Evolutionary conservation across 2,113 vertebrate genomes (phyloP).

Genomic region (Anthoscopus minutus): DNA sequence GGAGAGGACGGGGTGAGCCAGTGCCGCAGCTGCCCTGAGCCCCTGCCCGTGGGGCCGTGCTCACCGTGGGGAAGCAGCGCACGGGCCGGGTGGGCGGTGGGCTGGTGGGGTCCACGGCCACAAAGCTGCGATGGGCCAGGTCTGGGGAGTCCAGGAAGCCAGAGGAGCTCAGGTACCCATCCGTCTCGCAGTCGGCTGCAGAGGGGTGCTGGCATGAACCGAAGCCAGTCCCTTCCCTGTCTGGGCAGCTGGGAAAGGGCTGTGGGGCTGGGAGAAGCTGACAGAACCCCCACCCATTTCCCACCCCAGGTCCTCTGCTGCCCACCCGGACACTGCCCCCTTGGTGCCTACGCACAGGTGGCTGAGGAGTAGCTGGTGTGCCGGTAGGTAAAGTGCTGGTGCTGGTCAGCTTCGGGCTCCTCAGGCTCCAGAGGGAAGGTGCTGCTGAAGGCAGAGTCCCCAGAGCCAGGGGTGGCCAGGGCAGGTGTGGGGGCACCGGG

Average conservation of each 20-base stretch:
- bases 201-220: not conserved
- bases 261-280: not conserved
- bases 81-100: constrained; percentile 58
- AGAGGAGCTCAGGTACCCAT: constrained; percentile 89
- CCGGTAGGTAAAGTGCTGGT: constrained; percentile 79
- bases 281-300: accelerated
- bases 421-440: constrained; percentile 79
- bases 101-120: constrained; percentile 13
- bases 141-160: constrained; percentile 80
- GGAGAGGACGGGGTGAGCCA: not conserved
- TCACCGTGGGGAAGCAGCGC: constrained; percentile 82
- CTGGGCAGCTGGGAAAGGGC: not conserved
- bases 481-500: not conserved
- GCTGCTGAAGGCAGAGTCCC: constrained; percentile 69
- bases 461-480: constrained; percentile 15
- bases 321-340: not conserved
- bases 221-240: not conserved
- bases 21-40: accelerated
- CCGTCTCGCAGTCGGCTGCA: constrained; percentile 90
- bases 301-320: accelerated
- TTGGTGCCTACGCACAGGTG: constrained; percentile 75
- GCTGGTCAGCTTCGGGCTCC: constrained; percentile 90
- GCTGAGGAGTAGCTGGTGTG: constrained; percentile 88
- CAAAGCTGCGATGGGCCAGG: not conserved
- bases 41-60: not conserved